Base-by-base conservation (phyloP, 2,113 vertebrate species). In the Ochotona curzoniae region DNA sequence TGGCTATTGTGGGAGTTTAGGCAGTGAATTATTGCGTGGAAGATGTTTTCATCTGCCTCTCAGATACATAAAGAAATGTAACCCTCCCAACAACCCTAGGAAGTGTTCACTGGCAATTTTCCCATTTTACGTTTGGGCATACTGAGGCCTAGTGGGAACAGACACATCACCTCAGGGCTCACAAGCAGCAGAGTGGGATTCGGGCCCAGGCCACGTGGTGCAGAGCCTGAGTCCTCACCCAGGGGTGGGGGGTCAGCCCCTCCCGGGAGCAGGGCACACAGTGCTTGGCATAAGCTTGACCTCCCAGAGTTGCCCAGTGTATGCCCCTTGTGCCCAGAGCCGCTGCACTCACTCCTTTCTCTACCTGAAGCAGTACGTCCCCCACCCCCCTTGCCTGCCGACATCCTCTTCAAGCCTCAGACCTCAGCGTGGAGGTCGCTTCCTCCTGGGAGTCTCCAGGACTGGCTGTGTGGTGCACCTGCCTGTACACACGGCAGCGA, bases 401-500 rank as follows among this genome's bases (percentile, higher is more conserved):
- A 0, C 63, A 63, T 73, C 35, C n/a, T 70, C 35, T 61, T 32
- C 51, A 79, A 44, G 30, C 51, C 26, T 32, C 80, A 91, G 67
- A 60, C 61, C 57, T 79, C 71, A 28, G 54, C 5, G 10, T 17
- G 35, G 66, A 32, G 44, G 30, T 76, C 80, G 28, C 73, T 76
- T 93, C 71, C 66, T 70, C 54, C 61, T 18, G 57, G 70, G 44
- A 38, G 12, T 38, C 9, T 71, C 91, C 18, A 35, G 76, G 20
- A 47, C 28, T 26, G 70, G 47, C 86, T 38, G 30, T 35, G 47
- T 35, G 8, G 7, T n/a, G 51, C 44, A 57, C 28, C 57, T 44
- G 44, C 11, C 0, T 1, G 35, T 64, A 11, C 63, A 2, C 0
- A 9, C 0, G 5, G 26, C 69, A 69, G 30, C 30, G 32, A 49